Conservation (phyloP, 2,113 vertebrate genomes). For the Xyrauchen texanus region DNA sequence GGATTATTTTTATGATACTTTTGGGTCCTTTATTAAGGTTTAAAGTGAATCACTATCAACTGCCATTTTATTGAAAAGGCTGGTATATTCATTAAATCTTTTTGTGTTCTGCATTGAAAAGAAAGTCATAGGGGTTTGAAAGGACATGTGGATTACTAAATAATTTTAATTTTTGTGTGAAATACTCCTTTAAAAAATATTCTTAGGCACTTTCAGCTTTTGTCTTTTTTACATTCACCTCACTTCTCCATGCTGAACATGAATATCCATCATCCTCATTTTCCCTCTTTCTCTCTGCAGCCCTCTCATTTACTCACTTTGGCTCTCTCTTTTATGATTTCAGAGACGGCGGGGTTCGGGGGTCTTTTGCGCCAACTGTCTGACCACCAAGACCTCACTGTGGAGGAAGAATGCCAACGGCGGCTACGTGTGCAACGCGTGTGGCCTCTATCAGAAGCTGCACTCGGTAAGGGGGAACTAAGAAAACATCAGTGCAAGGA, state of each 20-base stretch:
- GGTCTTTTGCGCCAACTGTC: constrained; percentile 98
- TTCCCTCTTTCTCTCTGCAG: constrained; percentile 25
- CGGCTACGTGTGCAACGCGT: constrained; percentile 99
- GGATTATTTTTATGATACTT: too few species aligned
- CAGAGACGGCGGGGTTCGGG: constrained; percentile 97
- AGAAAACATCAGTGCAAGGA: constrained; percentile 15
- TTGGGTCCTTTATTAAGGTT: too few species aligned
- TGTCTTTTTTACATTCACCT: constrained; percentile 8
- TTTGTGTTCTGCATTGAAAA: too few species aligned
- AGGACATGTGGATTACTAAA: too few species aligned
- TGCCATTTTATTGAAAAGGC: too few species aligned
- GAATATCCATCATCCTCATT: constrained; percentile 21
- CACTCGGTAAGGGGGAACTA: constrained; percentile 87
- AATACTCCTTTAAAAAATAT: too few species aligned
- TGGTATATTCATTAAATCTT: too few species aligned
- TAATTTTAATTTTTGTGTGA: too few species aligned
- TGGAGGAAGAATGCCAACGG: constrained; percentile 99
- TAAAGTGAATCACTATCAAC: too few species aligned
- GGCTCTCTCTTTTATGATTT: constrained; percentile 62
- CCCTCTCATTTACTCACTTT: constrained; percentile 46
- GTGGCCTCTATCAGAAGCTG: constrained; percentile 99
- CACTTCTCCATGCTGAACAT: not conserved
- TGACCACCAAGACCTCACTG: constrained; percentile 99
- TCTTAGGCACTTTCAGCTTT: not conserved
- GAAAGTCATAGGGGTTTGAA: too few species aligned